These are phyloP conservation scores for Glaucidium brasilianum DNA, from an alignment of 2,113 vertebrate genomes.

Conservation along the genomic window DNA sequence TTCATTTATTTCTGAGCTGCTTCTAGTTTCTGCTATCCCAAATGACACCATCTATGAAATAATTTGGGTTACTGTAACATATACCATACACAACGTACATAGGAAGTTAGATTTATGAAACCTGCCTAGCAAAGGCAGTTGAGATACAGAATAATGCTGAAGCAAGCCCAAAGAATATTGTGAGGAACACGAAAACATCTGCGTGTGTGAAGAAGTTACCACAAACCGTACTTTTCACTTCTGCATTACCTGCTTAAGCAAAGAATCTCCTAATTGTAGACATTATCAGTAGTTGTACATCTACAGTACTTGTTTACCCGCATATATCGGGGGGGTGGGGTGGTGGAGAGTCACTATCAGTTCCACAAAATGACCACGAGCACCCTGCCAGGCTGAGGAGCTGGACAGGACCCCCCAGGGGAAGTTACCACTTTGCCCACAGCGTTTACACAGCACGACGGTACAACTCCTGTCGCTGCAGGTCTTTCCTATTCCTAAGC, in stretches of 20 bases:
- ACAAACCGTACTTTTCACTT: neutral
- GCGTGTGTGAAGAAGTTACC: rapidly evolving
- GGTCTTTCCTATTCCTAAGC: rapidly evolving
- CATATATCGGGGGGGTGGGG: rapidly evolving
- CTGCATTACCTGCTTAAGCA: neutral
- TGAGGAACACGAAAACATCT: neutral
- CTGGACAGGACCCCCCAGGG: neutral
- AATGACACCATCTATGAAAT: neutral
- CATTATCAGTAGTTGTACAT: rapidly evolving
- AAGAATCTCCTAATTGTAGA: neutral
- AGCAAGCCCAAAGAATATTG: neutral
- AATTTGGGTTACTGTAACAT: neutral
- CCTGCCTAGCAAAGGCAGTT: neutral
- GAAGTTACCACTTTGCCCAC: rapidly evolving
- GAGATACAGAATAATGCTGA: neutral
- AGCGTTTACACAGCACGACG: rapidly evolving
- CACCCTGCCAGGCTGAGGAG: neutral
- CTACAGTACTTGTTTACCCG: neutral
- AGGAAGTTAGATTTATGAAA: neutral
- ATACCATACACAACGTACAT: rapidly evolving
- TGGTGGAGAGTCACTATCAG: rapidly evolving
- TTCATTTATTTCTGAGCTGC: neutral
- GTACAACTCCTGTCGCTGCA: rapidly evolving
- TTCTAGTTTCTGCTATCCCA: neutral
- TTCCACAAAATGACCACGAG: rapidly evolving